phyloP scores from a whole-genome alignment of 2,113 vertebrate genomes.

The Thinocorus orbignyianus region DNA sequence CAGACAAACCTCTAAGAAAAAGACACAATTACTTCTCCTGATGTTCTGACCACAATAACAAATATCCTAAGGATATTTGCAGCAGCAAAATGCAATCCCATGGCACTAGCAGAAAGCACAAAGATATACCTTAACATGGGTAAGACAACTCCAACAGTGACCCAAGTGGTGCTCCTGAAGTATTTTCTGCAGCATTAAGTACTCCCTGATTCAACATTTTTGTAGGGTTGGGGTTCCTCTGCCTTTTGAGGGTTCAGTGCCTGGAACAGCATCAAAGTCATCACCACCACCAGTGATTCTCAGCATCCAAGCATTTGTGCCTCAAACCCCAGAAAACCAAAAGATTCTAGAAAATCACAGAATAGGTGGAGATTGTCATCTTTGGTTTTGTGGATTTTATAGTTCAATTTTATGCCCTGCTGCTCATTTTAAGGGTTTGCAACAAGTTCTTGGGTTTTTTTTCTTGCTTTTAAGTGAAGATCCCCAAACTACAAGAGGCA shows the following conservation, averaged over 20 bases:
- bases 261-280: not conserved
- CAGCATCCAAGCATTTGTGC: not conserved
- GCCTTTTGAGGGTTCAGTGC: not conserved
- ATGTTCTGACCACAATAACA: not conserved
- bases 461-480: not conserved
- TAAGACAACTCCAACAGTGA: not conserved
- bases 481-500: not conserved
- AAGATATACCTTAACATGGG: not conserved
- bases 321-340: not conserved
- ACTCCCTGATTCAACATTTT: not conserved
- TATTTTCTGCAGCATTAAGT: not conserved
- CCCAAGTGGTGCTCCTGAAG: not conserved
- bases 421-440: not conserved
- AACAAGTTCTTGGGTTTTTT: not conserved
- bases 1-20: not conserved
- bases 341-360: not conserved
- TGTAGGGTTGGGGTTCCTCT: not conserved
- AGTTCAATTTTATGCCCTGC: not conserved
- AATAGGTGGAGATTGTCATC: not conserved
- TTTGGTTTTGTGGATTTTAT: not conserved
- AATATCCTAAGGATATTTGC: not conserved
- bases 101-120: not conserved
- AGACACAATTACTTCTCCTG: not conserved
- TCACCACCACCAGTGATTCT: not conserved
- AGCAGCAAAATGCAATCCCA: not conserved